phyloP scores from a whole-genome alignment of 2,797 vertebrate genomes.

The Sarcoramphus papa region DNA sequence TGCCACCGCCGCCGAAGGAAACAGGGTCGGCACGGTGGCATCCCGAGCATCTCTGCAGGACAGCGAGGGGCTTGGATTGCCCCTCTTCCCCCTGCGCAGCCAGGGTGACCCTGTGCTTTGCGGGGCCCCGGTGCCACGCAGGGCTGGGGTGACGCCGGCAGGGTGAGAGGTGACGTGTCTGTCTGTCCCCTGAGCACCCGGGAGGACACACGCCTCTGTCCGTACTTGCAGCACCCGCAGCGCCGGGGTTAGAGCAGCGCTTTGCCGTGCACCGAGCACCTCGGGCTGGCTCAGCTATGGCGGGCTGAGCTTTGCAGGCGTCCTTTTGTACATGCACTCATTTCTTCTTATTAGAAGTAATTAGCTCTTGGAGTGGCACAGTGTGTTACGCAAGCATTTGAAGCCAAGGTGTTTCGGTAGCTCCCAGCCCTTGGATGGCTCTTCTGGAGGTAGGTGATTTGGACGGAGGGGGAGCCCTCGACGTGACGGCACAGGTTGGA shows the following conservation, averaged over 20 bases:
- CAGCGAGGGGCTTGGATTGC: background rate
- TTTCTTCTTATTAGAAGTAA: background rate
- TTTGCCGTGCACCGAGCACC: background rate
- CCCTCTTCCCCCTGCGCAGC: no score
- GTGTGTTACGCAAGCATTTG: rapidly evolving
- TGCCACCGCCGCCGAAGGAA: background rate
- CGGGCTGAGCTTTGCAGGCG: background rate
- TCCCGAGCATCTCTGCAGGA: background rate
- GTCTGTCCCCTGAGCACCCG: background rate
- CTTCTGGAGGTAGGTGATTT: background rate
- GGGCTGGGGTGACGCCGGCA: background rate
- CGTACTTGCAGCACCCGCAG: background rate
- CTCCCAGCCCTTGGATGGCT: background rate
- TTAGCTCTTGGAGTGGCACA: background rate
- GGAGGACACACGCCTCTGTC: background rate
- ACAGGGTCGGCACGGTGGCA: background rate
- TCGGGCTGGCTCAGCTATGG: background rate
- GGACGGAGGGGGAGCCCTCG: background rate
- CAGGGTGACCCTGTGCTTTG: rapidly evolving
- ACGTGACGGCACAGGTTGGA: rapidly evolving
- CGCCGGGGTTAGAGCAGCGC: background rate
- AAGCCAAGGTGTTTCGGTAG: background rate
- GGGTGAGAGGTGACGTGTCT: background rate
- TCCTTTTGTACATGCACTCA: rapidly evolving
- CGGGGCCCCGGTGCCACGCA: background rate